Evolutionary conservation across 35 echinoderm and acorn worm genomes (phyloP).

Genomic region (Stichopus chloronotus): DNA sequence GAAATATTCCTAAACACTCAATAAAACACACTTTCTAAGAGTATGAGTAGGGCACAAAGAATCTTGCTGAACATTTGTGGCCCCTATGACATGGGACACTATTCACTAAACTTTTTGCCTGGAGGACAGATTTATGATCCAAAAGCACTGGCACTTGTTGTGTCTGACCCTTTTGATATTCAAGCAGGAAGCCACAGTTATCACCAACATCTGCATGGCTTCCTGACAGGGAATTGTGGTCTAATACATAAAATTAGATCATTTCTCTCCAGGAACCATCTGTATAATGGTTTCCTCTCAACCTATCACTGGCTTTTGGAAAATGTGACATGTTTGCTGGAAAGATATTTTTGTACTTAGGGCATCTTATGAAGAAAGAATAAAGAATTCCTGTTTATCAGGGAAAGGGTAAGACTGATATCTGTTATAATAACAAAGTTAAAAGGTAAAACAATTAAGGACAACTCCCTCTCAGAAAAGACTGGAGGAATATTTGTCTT

Average conservation of each 20-base stretch:
- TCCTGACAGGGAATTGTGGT: conserved; percentile 51
- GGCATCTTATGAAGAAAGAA: too few relatives aligned
- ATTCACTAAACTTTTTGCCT: not conserved
- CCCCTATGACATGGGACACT: conserved; percentile 43
- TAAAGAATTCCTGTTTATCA: too few relatives aligned
- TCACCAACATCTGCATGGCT: conserved; percentile 51
- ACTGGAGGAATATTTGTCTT: too few relatives aligned
- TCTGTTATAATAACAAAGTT: too few relatives aligned
- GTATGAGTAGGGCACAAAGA: not conserved
- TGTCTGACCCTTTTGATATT: conserved; percentile 43
- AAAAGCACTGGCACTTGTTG: conserved; percentile 7
- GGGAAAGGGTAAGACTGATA: too few relatives aligned
- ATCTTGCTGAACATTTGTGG: not conserved
- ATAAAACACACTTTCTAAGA: not conserved
- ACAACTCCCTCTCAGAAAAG: too few relatives aligned
- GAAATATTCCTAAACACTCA: not conserved
- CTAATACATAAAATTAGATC: conserved; percentile 46
- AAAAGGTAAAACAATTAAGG: too few relatives aligned
- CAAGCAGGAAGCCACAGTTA: conserved; percentile 37
- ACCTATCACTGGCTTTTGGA: not conserved
- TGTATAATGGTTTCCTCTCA: conserved; percentile 35
- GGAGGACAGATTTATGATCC: conserved; percentile 2
- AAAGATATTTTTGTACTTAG: too few relatives aligned
- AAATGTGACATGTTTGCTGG: not conserved
- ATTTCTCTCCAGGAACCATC: conserved; percentile 56